Percentiles rank a stretch among this genome's conserved stretches.
phyloP scores from a whole-genome alignment of 1,140 invertebrate species.

The Kradibia gibbosae region DNA sequence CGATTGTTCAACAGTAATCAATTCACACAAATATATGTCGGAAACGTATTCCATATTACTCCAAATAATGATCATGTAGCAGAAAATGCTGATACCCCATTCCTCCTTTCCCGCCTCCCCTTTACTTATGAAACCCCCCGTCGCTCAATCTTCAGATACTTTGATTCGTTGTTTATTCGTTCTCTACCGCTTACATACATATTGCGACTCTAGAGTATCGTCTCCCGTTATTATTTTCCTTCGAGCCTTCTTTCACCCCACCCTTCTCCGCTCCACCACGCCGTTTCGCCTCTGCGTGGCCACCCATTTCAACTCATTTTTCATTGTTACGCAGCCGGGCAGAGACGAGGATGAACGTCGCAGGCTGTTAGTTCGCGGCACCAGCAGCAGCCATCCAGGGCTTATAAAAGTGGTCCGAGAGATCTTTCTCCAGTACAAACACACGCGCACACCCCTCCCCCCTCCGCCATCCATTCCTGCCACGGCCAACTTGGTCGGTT shows the following conservation, averaged over 20 bases:
- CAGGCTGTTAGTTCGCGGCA: background rate
- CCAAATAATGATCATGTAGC: background rate
- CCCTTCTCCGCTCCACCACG: background rate
- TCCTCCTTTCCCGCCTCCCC: background rate
- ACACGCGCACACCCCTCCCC: too few species aligned
- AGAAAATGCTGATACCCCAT: background rate
- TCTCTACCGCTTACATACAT: background rate
- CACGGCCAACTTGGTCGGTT: background rate
- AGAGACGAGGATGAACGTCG: slow-evolving; percentile 13
- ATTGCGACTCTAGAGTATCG: background rate
- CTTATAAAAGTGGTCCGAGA: slow-evolving; percentile 36
- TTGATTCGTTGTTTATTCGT: slow-evolving; percentile 26
- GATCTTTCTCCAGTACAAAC: slow-evolving; percentile 48
- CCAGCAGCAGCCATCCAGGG: background rate
- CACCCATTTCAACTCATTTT: slow-evolving; percentile 37
- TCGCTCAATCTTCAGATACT: slow-evolving; percentile 4
- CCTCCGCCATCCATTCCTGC: background rate
- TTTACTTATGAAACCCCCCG: slow-evolving; percentile 24
- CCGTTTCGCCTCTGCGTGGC: background rate
- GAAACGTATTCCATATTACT: background rate
- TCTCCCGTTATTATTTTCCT: slow-evolving; percentile 28
- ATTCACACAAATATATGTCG: background rate
- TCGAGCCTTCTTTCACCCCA: too few species aligned
- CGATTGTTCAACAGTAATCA: too few species aligned
- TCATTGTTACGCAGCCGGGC: slow-evolving; percentile 33